Percentiles rank a stretch among this genome's conserved stretches.
Evolutionary conservation across 2,888 invertebrate genomes (phyloP).

Genomic region (Laothoe populi): DNA sequence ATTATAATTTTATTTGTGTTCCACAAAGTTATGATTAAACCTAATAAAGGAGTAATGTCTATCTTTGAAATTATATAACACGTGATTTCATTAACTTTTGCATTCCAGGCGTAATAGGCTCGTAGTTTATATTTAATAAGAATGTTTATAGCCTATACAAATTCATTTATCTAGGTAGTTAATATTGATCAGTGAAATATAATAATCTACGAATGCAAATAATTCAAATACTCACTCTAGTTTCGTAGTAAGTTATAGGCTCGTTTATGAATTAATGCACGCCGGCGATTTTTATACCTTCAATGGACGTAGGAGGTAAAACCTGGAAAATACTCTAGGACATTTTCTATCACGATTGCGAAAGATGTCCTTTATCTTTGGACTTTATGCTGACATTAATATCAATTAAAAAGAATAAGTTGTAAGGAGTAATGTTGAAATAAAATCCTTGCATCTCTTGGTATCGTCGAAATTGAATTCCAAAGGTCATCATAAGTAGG

Average conservation of each 20-base stretch:
- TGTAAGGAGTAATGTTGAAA: constrained; percentile 21
- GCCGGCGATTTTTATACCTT: too few relatives aligned
- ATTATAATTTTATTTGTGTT: constrained; percentile 8
- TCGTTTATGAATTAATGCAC: too few relatives aligned
- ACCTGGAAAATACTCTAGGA: too few relatives aligned
- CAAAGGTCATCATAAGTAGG: constrained; percentile 63
- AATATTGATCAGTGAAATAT: background rate
- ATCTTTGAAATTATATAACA: constrained; percentile 17
- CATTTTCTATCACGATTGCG: too few relatives aligned
- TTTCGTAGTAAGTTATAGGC: too few relatives aligned
- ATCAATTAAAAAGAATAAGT: too few relatives aligned
- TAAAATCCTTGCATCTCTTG: constrained; percentile 47
- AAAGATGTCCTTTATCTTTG: too few relatives aligned
- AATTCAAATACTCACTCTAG: too few relatives aligned
- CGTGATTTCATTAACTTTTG: constrained; percentile 3
- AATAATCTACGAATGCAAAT: background rate
- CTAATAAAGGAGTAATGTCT: constrained; percentile 13
- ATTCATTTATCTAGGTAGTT: background rate
- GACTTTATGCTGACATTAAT: too few relatives aligned
- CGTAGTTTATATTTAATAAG: background rate
- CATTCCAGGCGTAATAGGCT: background rate
- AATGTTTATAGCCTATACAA: background rate
- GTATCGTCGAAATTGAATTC: constrained; percentile 50
- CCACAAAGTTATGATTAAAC: constrained; percentile 8
- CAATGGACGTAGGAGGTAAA: too few relatives aligned